Percentiles rank a stretch among this genome's conserved stretches.
These are phyloP conservation scores for Tipula vernalis DNA, from an alignment of 2,888 invertebrate species.

Conservation along the genomic window DNA sequence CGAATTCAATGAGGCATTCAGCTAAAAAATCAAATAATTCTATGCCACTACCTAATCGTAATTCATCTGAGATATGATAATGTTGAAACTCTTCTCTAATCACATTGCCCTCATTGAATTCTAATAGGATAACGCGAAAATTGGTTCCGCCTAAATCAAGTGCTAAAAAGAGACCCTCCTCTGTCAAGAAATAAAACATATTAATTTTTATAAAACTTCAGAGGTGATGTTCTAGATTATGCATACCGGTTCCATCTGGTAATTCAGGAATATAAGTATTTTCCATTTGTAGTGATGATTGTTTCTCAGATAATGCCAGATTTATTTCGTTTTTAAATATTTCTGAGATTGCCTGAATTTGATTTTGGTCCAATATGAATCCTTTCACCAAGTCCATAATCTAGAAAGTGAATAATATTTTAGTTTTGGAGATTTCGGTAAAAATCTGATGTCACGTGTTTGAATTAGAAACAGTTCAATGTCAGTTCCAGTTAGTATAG, in stretches of 20 bases:
- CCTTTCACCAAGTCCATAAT: slow-evolving; percentile 20
- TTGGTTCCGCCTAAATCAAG: slow-evolving; percentile 74
- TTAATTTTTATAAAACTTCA: not conserved
- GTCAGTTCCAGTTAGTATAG: not conserved
- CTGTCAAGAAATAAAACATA: slow-evolving; percentile 28
- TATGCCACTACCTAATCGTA: slow-evolving; percentile 48
- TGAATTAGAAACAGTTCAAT: not conserved
- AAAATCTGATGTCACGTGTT: no score
- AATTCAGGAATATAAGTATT: slow-evolving; percentile 64
- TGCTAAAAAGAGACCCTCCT: slow-evolving; percentile 60
- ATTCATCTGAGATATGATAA: slow-evolving; percentile 45
- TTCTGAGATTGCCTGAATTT: slow-evolving; percentile 39
- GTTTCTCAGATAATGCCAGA: slow-evolving; percentile 44
- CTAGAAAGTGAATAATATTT: slow-evolving; percentile 17
- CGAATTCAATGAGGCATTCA: slow-evolving; percentile 57
- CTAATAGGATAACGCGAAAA: slow-evolving; percentile 58
- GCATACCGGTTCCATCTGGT: slow-evolving; percentile 51
- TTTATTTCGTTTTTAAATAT: slow-evolving; percentile 52
- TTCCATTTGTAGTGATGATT: slow-evolving; percentile 62
- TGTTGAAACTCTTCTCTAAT: slow-evolving; percentile 48
- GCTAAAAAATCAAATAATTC: slow-evolving; percentile 64
- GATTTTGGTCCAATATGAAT: slow-evolving; percentile 31
- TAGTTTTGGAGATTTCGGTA: no score
- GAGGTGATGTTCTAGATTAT: slow-evolving; percentile 8
- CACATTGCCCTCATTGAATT: slow-evolving; percentile 42